phyloP scores from a whole-genome alignment of 2,888 invertebrate species.

The Tetrapedia diversipes region DNA sequence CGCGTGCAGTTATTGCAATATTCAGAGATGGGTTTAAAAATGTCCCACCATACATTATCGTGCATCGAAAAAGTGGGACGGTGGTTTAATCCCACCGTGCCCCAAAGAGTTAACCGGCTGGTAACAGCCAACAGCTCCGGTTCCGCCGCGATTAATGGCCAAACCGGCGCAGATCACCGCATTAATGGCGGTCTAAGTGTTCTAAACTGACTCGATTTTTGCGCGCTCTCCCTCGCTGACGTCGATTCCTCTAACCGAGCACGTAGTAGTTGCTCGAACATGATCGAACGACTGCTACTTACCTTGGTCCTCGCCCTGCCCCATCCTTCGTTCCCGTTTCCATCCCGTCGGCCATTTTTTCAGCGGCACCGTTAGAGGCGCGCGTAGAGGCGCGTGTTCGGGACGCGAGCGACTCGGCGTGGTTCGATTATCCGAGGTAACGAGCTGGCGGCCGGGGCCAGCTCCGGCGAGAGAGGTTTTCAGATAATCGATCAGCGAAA shows the following conservation, averaged over 20 bases:
- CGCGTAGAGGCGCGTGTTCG: constrained; percentile 4
- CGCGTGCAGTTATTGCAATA: too few species aligned
- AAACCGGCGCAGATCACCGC: constrained; percentile 64
- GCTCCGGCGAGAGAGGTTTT: constrained; percentile 8
- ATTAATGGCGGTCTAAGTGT: constrained; percentile 67
- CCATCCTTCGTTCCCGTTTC: neutral
- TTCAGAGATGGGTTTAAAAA: too few species aligned
- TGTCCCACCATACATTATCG: too few species aligned
- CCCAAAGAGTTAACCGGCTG: too few species aligned
- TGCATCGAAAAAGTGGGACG: too few species aligned
- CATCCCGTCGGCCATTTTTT: neutral
- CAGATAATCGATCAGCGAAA: constrained; percentile 23
- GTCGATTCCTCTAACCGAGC: constrained; percentile 30
- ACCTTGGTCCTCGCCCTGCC: neutral
- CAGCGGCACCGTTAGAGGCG: neutral
- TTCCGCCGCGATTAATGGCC: constrained; percentile 64
- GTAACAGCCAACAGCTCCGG: constrained; percentile 57
- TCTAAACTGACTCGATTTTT: constrained; percentile 65
- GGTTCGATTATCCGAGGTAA: constrained; percentile 25
- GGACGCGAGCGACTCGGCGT: neutral
- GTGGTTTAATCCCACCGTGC: too few species aligned
- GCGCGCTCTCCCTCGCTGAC: too few species aligned
- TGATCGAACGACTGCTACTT: constrained; percentile 22
- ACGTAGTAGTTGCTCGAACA: constrained; percentile 28
- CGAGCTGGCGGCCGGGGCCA: constrained; percentile 1